Conservation (phyloP, 2,888 invertebrate genomes). For the Eledone cirrhosa region DNA sequence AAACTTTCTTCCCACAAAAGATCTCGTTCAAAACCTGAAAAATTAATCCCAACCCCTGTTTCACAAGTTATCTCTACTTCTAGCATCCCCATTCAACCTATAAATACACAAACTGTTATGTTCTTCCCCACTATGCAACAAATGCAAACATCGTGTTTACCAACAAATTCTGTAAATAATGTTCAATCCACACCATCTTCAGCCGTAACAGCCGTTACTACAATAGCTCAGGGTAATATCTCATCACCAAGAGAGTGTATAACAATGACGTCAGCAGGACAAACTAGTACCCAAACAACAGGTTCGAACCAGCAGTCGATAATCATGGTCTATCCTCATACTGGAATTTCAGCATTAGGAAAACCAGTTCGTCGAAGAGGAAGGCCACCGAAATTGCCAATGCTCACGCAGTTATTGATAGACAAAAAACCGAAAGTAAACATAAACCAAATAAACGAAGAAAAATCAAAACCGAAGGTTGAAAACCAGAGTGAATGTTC, state of each 20-base stretch:
- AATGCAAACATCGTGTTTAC: conserved; percentile 23
- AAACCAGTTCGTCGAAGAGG: conserved; percentile 51
- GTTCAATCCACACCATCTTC: neutral
- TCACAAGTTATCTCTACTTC: neutral
- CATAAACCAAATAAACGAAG: neutral
- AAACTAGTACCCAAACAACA: neutral
- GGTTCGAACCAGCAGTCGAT: conserved; percentile 39
- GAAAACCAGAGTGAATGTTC: neutral
- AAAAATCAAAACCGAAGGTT: neutral
- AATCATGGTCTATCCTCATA: conserved; percentile 57
- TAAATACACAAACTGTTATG: neutral
- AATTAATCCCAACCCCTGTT: neutral
- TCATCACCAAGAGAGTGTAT: neutral
- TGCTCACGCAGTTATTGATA: conserved; percentile 47
- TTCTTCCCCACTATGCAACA: conserved; percentile 19
- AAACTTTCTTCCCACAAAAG: conserved; percentile 58
- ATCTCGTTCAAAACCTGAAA: conserved; percentile 48
- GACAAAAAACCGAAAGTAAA: conserved; percentile 39
- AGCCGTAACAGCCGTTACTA: neutral
- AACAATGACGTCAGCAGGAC: neutral
- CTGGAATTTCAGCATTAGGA: conserved; percentile 41
- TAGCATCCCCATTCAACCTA: neutral
- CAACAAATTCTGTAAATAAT: conserved; percentile 8
- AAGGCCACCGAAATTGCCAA: conserved; percentile 53
- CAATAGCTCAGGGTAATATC: neutral